Evolutionary conservation across 2,797 vertebrate genomes (phyloP).

Genomic region (Propithecus deckenii): DNA sequence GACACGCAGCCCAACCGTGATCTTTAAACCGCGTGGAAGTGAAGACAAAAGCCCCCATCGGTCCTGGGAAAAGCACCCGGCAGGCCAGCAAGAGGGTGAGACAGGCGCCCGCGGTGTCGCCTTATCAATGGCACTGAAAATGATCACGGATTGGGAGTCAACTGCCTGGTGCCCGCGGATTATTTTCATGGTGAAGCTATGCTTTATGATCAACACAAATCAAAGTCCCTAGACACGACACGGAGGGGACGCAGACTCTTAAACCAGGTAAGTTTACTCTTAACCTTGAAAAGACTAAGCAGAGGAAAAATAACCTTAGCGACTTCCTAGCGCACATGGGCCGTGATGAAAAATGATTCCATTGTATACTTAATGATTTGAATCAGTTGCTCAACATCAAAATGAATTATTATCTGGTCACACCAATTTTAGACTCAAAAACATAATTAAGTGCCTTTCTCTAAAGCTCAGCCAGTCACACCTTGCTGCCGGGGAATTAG

Average conservation of each 20-base stretch:
- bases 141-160: rapidly evolving
- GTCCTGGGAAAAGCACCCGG: not conserved
- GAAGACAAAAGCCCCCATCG: not conserved
- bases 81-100: not conserved
- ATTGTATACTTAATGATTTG: not conserved
- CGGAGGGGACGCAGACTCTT: rapidly evolving
- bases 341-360: not conserved
- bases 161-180: not conserved
- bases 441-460: not conserved
- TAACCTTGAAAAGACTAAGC: not conserved
- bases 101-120: rapidly evolving
- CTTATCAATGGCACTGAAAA: rapidly evolving
- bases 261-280: not conserved
- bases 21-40: rapidly evolving
- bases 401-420: not conserved
- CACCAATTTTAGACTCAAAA: not conserved
- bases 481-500: not conserved
- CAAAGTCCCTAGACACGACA: rapidly evolving
- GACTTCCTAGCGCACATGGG: rapidly evolving
- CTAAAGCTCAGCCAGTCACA: not conserved
- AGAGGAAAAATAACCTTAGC: not conserved
- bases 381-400: not conserved
- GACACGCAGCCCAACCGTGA: rapidly evolving
- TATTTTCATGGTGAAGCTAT: rapidly evolving
- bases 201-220: not conserved